Evolutionary conservation across 2,113 vertebrate genomes (phyloP), one percentile per base, ranked within the genome.

Genomic region (Pyxicephalus adspersus): DNA sequence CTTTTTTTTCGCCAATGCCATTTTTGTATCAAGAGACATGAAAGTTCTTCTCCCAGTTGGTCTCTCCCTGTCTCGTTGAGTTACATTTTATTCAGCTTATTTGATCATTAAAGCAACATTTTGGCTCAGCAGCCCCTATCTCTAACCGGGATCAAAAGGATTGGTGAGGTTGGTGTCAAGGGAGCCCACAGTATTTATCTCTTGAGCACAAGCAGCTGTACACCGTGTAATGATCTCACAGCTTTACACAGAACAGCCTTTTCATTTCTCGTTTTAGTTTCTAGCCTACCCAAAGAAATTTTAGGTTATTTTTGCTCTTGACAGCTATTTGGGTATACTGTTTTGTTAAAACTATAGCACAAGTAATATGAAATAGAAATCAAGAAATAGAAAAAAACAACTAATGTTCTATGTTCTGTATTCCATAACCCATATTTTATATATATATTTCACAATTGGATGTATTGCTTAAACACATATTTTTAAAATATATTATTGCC

Each of bases 111-210:
- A 76, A 61, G 57, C 58, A 28, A 50, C 34, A 22, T 76, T 57
- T 76, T 29, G 73, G 72, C 58, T 45, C 34, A 3, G 73, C 73
- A 76, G 58, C 60, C 38, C 73, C 73, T 64, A 76, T 76, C 73
- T 76, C 34, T 76, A 77, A 65, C 76, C 19, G 31, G 26, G 50
- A 66, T 77, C 76, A 77, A 66, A 77, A 57, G 64, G 63, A 66
- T 34, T 77, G 61, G 73, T 50, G 57, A 66, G 52, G 64, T 25
- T 71, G 57, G 68, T 74, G 68, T 45, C 68, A n/a, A 64, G 78
- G 79, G 79, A 73, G 51, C 45, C 29, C 64, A 15, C 50, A 72
- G 60, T 61, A 71, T 72, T 80, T 80, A 80, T 80, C 67, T 63
- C 55, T 38, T 5, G 51, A 23, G 63, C 64, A 25, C 57, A 80